phyloP scores from a whole-genome alignment of 2,888 invertebrate species.

The Chorisops tibialis region DNA sequence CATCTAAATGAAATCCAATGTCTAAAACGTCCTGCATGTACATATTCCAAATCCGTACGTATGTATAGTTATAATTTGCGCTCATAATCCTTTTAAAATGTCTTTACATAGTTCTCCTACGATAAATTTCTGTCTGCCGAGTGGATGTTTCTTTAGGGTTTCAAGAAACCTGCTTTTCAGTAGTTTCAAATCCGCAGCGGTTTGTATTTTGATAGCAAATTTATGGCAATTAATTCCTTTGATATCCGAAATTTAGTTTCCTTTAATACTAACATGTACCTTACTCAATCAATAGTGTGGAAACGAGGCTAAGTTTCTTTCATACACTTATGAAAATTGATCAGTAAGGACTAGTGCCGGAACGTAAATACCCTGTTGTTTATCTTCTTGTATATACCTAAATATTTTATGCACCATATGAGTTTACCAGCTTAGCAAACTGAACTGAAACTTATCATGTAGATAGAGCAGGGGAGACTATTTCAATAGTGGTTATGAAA shows the following conservation, averaged over 20 bases:
- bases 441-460: no score
- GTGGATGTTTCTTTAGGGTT: neutral
- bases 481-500: no score
- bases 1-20: conserved; percentile 3
- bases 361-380: no score
- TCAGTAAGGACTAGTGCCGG: no score
- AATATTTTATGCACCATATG: no score
- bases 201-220: conserved; percentile 29
- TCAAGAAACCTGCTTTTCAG: neutral
- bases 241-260: conserved; percentile 27
- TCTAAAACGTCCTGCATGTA: neutral
- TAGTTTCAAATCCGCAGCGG: neutral
- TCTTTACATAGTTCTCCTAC: neutral
- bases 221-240: conserved; percentile 32
- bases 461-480: no score
- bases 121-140: neutral
- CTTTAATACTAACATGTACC: neutral
- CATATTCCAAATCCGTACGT: neutral
- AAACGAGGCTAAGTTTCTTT: no score
- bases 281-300: no score
- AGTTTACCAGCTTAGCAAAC: no score
- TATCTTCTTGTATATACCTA: no score
- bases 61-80: conserved; percentile 28
- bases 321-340: no score
- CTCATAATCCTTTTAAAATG: conserved; percentile 29